Evolutionary conservation across 2,113 vertebrate species (phyloP), one percentile per base, ranked within the genome.

Genomic region (Tragelaphus strepsiceros): DNA sequence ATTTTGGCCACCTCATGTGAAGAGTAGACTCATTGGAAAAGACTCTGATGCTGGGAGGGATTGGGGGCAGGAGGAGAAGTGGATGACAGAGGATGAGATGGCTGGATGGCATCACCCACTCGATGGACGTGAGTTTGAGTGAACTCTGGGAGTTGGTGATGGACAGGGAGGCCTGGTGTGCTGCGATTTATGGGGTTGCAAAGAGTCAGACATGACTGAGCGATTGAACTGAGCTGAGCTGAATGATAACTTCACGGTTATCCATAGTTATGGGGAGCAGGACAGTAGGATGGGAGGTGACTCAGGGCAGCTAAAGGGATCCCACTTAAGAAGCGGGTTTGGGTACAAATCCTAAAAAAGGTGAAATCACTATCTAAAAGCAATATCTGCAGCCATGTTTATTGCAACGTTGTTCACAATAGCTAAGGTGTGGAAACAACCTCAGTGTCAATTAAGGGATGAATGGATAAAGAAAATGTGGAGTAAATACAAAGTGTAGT

Each of bases 131-230:
- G 8, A 4, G 17, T 67, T 10, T 67, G 15, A 3, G 15, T n/a
- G 3, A n/a, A 32, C 30, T 64, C 30, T 0, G 3, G 32, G 64
- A 35, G 16, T 0, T 67, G 17, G 64, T 35, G 64, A 67, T n/a
- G 32, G 64, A 67, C 64, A 67, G 32, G 32, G 64, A 67, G n/a
- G 64, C n/a, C 64, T 71, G 64, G n/a, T 0, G 2, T 35, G n/a
- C 64, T 71, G 64, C 2, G 4, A 35, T 21, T 21, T 8, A 35
- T 35, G n/a, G 62, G 62, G 30, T 11, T 1, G 0, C 64, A 21
- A 35, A 71, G 64, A 71, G 17, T 35, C 0, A 4, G 64, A 71
- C 64, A 71, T 0, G 4, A 71, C 17, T 35, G 32, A 71, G 4
- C 1, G 64, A 71, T n/a, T 71, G n/a, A 9, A 67, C 17, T 17